Evolutionary conservation across 2,113 vertebrate genomes (phyloP).

Genomic region (Eidolon helvum): DNA sequence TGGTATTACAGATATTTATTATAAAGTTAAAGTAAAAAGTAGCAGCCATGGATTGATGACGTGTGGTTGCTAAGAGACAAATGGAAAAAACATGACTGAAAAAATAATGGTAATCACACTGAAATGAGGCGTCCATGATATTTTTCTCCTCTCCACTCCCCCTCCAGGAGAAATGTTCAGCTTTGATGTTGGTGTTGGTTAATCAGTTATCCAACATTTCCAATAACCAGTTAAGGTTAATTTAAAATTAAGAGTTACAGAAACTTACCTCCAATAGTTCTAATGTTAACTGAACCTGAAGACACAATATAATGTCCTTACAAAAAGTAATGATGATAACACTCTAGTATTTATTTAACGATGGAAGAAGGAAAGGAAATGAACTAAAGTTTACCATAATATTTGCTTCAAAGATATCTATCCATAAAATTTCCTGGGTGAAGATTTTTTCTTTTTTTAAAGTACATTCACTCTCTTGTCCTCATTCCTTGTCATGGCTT

Average conservation of each 20-base stretch:
- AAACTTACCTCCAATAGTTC: not conserved
- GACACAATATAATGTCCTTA: not conserved
- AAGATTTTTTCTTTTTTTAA: not conserved
- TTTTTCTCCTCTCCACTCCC: not conserved
- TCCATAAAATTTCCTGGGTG: not conserved
- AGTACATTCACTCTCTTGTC: not conserved
- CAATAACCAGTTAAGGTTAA: not conserved
- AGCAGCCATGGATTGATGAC: not conserved
- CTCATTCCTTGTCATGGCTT: not conserved
- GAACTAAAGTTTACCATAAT: not conserved
- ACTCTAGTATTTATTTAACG: not conserved
- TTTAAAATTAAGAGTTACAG: not conserved
- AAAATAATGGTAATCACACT: not conserved
- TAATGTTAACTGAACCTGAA: not conserved
- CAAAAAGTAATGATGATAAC: not conserved
- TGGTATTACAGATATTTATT: not conserved
- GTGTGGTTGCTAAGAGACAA: not conserved
- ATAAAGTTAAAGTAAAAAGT: not conserved
- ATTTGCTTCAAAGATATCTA: not conserved
- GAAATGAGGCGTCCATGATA: not conserved
- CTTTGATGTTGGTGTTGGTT: not conserved
- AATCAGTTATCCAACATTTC: not conserved
- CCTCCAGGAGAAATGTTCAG: not conserved
- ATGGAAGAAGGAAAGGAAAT: not conserved
- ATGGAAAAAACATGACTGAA: not conserved